Percentiles rank a stretch among this genome's conserved stretches.
Conservation (phyloP, 2,888 invertebrate species). For the Pammene fasciana region DNA sequence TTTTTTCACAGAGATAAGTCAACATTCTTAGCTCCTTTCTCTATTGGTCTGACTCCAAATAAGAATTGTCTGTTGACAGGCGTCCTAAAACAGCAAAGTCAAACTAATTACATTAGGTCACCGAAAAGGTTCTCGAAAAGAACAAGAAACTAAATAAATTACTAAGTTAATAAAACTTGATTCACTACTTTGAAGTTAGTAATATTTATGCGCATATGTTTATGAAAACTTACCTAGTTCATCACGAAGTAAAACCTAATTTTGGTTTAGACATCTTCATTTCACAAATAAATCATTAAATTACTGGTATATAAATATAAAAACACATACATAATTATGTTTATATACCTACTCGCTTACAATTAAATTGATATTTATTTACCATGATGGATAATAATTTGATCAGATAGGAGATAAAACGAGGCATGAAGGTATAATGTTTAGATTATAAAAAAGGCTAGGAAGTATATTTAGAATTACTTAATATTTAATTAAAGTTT, state of each 20-base stretch:
- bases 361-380: too few species aligned
- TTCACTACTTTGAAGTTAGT: neutral
- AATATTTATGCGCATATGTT: neutral
- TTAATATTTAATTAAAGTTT: too few species aligned
- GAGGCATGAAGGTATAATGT: too few species aligned
- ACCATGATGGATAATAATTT: too few species aligned
- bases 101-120: constrained; percentile 23
- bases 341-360: too few species aligned
- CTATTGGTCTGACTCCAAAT: neutral
- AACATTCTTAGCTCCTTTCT: neutral
- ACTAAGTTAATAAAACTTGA: constrained; percentile 9
- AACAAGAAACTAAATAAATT: constrained; percentile 16
- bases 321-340: too few species aligned
- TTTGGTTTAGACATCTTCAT: neutral
- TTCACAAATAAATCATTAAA: neutral
- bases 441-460: too few species aligned
- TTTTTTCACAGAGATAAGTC: neutral
- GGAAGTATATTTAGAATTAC: too few species aligned
- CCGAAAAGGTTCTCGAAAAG: constrained; percentile 12
- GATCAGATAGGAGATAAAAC: too few species aligned
- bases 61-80: constrained; percentile 7
- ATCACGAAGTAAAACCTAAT: neutral
- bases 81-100: constrained; percentile 25
- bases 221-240: neutral
- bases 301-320: too few species aligned